Evolutionary conservation across 1,140 invertebrate species (phyloP), one percentile per base, ranked within the genome.

Genomic region (Asobara japonica): DNA sequence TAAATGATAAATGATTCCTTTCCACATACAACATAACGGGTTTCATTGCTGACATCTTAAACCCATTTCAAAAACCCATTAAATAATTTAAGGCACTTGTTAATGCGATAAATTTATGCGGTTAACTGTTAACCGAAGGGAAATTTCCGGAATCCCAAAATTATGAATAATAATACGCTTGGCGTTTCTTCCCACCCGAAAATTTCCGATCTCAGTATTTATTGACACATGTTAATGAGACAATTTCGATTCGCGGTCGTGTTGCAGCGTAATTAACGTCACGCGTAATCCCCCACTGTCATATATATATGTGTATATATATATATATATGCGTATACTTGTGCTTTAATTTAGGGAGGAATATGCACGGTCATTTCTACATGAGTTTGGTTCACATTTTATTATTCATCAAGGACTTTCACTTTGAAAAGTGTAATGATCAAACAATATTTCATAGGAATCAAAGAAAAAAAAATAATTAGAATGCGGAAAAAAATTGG

Each of bases 191-290:
- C 41, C 18, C 18, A 45, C 41, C 41, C 41, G 18, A 62, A 62
- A 62, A 62, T 30, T 0, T 29, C n/a, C n/a, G n/a, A 33, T n/a
- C 6, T 56, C 20, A 3, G 51, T 56, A 56, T 56, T 62, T 62
- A 62, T 62, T 62, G 60, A 31, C 27, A 30, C 25, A 62, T 62
- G 13, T n/a, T 62, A 62, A 62, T 62, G 27, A 62, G 60, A 29
- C 60, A 62, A 62, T 62, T 62, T 62, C 27, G 29, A 62, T 62
- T 62, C 60, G 27, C n/a, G 60, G 27, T 31, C 60, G 29, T 31
- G 60, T 62, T 16, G 27, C 29, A 29, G 29, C 60, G 60, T 62
- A 62, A 30, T 30, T 62, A 62, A 62, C 27, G 27, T 62, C 29
- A 18, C 29, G 29, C 30, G 10, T 62, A 29, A 62, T 62, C 41